A percentile compares a stretch with the other conserved stretches of the same genome.
These are phyloP conservation scores for Xenentodon cancila DNA, from an alignment of 2,797 vertebrate species.

Conservation along the genomic window DNA sequence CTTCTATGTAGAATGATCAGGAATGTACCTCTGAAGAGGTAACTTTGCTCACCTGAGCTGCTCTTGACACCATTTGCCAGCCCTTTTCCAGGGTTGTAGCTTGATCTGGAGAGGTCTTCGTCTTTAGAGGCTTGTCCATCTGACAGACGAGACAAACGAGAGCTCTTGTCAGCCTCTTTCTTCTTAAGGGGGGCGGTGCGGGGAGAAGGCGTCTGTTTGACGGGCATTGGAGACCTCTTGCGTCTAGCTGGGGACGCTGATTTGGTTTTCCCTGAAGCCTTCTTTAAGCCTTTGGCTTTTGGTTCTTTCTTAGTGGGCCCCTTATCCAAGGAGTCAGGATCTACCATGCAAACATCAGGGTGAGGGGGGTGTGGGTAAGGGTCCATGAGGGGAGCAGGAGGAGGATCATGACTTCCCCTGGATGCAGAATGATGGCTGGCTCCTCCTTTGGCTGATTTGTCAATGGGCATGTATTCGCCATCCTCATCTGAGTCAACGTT, in stretches of 20 bases:
- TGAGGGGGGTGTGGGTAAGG: slow-evolving; percentile 88
- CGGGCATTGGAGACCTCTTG: slow-evolving; percentile 89
- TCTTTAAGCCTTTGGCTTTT: slow-evolving; percentile 89
- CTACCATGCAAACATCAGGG: slow-evolving; percentile 98
- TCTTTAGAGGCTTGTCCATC: slow-evolving; percentile 86
- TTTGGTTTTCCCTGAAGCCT: slow-evolving; percentile 87
- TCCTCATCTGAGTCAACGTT: slow-evolving; percentile 96
- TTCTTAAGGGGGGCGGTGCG: slow-evolving; percentile 83
- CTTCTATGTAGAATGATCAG: not conserved
- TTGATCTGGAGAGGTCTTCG: slow-evolving; percentile 87
- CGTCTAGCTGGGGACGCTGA: slow-evolving; percentile 89
- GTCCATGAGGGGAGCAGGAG: slow-evolving; percentile 88
- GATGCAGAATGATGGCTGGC: slow-evolving; percentile 78
- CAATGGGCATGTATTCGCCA: slow-evolving; percentile 92
- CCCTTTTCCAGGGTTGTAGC: slow-evolving; percentile 86
- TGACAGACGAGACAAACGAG: slow-evolving; percentile 80
- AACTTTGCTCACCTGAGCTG: slow-evolving; percentile 78
- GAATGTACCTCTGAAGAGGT: not conserved
- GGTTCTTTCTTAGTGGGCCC: slow-evolving; percentile 89
- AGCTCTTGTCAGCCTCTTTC: slow-evolving; percentile 87
- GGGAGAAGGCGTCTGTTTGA: slow-evolving; percentile 84
- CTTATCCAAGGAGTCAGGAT: slow-evolving; percentile 88
- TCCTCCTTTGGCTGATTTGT: slow-evolving; percentile 86
- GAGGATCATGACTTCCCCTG: slow-evolving; percentile 87
- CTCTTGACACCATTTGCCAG: slow-evolving; percentile 88